These are phyloP conservation scores for Pseudochirops cupreus DNA, from an alignment of 2,797 vertebrate genomes.

Conservation along the genomic window DNA sequence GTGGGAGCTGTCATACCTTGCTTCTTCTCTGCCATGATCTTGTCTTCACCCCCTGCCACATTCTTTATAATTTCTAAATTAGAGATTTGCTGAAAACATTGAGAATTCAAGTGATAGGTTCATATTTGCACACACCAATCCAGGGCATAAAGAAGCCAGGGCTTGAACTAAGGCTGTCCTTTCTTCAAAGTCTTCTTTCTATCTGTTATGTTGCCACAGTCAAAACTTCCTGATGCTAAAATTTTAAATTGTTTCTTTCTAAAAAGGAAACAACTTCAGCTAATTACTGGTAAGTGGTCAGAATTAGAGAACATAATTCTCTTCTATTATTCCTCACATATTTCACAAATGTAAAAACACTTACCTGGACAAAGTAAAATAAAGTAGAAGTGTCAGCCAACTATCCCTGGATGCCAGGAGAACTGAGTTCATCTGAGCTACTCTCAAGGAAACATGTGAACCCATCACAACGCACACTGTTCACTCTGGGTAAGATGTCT, in stretches of 20 bases:
- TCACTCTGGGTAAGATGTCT: background rate
- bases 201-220: background rate
- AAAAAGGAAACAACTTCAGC: background rate
- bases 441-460: background rate
- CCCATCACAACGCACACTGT: background rate
- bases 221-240: background rate
- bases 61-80: background rate
- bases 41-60: no score
- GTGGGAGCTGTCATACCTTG: no score
- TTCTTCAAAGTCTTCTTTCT: background rate
- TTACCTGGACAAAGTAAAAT: background rate
- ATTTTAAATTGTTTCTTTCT: background rate
- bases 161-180: background rate
- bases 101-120: background rate
- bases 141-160: no score
- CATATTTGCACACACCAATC: no score
- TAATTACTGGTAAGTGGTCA: background rate
- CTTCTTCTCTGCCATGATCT: no score
- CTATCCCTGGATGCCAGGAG: background rate
- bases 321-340: background rate
- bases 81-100: background rate
- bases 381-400: background rate
- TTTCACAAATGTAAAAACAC: background rate
- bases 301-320: background rate
- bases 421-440: background rate